Percentiles rank a stretch among this genome's conserved stretches.
Evolutionary conservation across 2,113 vertebrate genomes (phyloP).

Genomic region (Cyprinodon variegatus): DNA sequence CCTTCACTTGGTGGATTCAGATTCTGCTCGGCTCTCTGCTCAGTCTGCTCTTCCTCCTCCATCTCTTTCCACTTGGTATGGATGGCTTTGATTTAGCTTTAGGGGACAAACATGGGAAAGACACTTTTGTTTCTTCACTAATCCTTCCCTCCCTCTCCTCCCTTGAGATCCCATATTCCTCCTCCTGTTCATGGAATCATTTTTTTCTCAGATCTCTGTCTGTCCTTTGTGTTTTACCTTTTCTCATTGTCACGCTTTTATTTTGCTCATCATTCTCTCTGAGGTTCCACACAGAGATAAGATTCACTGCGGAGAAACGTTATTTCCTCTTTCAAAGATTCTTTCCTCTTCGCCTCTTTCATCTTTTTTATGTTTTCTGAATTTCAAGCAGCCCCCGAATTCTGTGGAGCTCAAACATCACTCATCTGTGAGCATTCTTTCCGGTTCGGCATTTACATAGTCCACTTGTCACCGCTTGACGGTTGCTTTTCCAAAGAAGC

Average conservation of each 20-base stretch:
- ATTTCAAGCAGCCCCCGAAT: background rate
- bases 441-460: constrained; percentile 1
- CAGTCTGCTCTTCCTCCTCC: constrained; percentile 32
- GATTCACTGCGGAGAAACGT: constrained; percentile 13
- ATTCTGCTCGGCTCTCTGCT: constrained; percentile 33
- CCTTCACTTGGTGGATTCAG: constrained; percentile 27
- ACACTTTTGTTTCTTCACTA: constrained; percentile 34
- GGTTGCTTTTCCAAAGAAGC: background rate
- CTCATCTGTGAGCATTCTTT: constrained; percentile 15
- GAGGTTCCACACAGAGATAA: background rate
- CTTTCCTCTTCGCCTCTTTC: constrained; percentile 24
- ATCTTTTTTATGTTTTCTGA: constrained; percentile 22
- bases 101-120: constrained; percentile 47
- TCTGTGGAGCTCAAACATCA: background rate
- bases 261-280: constrained; percentile 1
- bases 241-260: background rate
- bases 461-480: background rate
- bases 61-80: constrained; percentile 41
- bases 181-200: constrained; percentile 20
- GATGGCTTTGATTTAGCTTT: constrained; percentile 53
- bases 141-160: background rate
- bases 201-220: background rate
- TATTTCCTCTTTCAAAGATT: constrained; percentile 32
- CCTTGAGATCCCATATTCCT: background rate
- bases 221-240: constrained; percentile 1